Percentiles rank a stretch among this genome's conserved stretches.
Conservation (phyloP, 2,113 vertebrate species). For the Syrrhaptes paradoxus region DNA sequence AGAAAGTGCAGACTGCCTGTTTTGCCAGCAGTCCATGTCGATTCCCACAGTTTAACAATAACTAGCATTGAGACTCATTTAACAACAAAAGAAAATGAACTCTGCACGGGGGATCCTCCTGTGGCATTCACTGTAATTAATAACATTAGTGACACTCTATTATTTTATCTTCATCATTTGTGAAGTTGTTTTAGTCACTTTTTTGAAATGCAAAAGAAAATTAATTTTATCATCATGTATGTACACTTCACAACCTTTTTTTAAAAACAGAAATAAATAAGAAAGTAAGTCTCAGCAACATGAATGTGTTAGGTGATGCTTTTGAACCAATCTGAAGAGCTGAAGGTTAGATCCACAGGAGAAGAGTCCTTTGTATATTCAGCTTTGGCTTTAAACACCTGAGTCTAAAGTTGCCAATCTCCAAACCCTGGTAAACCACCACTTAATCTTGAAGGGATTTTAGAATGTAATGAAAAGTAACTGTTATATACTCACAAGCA, state of each 20-base stretch:
- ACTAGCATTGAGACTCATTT: background rate
- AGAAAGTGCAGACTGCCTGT: conserved; percentile 19
- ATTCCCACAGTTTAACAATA: conserved; percentile 51
- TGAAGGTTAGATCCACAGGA: background rate
- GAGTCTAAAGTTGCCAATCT: background rate
- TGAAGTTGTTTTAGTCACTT: background rate
- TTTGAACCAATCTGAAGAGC: background rate
- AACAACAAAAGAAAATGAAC: conserved; percentile 51
- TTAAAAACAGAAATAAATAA: background rate
- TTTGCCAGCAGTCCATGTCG: background rate
- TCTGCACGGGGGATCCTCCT: conserved; percentile 5
- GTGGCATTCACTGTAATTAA: conserved; percentile 17
- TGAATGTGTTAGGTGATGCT: background rate
- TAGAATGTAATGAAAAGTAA: background rate
- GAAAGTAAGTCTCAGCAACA: background rate
- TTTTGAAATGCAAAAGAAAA: background rate
- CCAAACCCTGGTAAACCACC: background rate
- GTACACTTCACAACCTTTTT: background rate
- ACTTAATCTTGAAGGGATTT: background rate
- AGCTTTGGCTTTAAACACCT: background rate
- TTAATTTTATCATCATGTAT: background rate
- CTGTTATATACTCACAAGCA: background rate
- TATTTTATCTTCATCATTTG: conserved; percentile 40
- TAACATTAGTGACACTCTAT: conserved; percentile 12
- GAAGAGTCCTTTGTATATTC: background rate